These are phyloP conservation scores for Hybos culiciformis DNA, from an alignment of 2,888 invertebrate species.

Conservation along the genomic window DNA sequence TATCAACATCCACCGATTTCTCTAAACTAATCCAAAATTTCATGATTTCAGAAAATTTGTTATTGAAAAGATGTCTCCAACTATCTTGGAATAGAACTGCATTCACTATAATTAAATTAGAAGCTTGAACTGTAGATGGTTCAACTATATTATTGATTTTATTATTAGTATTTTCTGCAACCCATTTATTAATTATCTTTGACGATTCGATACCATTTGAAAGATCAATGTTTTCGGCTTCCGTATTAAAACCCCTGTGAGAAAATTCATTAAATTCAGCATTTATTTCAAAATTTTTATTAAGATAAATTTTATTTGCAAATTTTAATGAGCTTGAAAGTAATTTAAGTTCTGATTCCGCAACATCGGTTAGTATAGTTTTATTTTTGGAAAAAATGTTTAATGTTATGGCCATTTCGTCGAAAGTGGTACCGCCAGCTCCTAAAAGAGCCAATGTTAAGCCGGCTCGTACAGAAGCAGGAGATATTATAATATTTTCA, in stretches of 20 bases:
- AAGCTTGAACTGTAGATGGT: conserved; percentile 41
- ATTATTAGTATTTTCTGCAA: conserved; percentile 60
- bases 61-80: conserved; percentile 58
- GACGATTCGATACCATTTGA: conserved; percentile 37
- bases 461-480: no score
- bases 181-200: conserved; percentile 66
- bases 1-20: conserved; percentile 46
- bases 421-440: no score
- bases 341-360: no score
- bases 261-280: conserved; percentile 43
- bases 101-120: conserved; percentile 63
- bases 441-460: no score
- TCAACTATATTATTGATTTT: conserved; percentile 68
- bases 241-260: conserved; percentile 50
- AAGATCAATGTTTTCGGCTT: conserved; percentile 53
- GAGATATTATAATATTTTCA: no score
- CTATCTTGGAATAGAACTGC: conserved; percentile 81
- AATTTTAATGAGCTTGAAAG: no score
- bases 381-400: no score
- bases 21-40: conserved; percentile 50
- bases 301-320: conserved; percentile 62
- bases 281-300: conserved; percentile 42
- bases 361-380: no score
- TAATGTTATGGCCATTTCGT: no score
- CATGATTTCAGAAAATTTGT: conserved; percentile 41